Evolutionary conservation across 2,888 invertebrate genomes (phyloP).

Genomic region (Diplolepis rosae): DNA sequence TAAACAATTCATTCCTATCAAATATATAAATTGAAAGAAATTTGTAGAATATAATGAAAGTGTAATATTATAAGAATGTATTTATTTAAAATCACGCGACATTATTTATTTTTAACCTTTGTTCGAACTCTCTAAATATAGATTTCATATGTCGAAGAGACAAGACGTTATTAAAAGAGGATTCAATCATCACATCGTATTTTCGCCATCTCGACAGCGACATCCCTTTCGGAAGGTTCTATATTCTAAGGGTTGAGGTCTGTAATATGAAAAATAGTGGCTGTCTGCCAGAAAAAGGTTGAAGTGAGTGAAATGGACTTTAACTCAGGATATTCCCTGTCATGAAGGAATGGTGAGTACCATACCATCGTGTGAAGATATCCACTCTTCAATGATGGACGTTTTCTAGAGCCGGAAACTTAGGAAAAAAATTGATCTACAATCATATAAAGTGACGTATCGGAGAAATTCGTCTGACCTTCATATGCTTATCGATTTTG

Average conservation of each 20-base stretch:
- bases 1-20: no score
- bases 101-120: not conserved
- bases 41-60: no score
- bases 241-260: not conserved
- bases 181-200: conserved; percentile 45
- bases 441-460: not conserved
- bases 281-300: conserved; percentile 39
- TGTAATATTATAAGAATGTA: no score
- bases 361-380: conserved; percentile 7
- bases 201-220: conserved; percentile 45
- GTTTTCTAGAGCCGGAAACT: not conserved
- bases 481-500: no score
- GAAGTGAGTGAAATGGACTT: conserved; percentile 26
- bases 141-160: not conserved
- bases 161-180: conserved; percentile 9
- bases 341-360: conserved; percentile 5
- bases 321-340: conserved; percentile 18
- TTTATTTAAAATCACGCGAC: no score
- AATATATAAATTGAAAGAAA: no score
- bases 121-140: not conserved
- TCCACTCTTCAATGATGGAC: not conserved
- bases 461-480: conserved; percentile 24
- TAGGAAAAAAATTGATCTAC: not conserved
- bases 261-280: conserved; percentile 48
- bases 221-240: conserved; percentile 9